Percentiles rank a stretch among this genome's conserved stretches.
phyloP scores from a whole-genome alignment of 2,113 vertebrate species.

The Raja brachyura region DNA sequence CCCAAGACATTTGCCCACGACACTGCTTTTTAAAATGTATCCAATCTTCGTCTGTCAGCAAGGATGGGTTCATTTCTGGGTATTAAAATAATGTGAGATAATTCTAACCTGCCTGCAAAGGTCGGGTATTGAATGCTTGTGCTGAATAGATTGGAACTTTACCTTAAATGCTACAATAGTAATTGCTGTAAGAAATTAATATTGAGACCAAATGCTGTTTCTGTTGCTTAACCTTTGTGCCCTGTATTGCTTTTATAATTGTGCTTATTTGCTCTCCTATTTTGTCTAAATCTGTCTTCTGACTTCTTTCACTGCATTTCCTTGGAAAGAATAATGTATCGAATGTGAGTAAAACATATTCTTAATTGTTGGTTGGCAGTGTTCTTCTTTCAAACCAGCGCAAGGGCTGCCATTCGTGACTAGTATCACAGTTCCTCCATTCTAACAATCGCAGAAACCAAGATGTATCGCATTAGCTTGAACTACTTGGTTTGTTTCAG shows the following conservation, averaged over 20 bases:
- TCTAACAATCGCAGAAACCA: neutral
- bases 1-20: too few relatives aligned
- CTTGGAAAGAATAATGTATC: conserved; percentile 99
- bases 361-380: conserved; percentile 3
- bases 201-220: conserved; percentile 43
- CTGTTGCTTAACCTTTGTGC: conserved; percentile 59
- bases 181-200: neutral
- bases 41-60: too few relatives aligned
- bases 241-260: conserved; percentile 68
- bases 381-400: neutral
- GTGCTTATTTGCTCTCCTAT: conserved; percentile 39
- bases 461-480: neutral
- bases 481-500: neutral
- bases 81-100: too few relatives aligned
- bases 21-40: too few relatives aligned
- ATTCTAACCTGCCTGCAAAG: neutral
- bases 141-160: neutral
- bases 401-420: neutral
- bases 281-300: conserved; percentile 54
- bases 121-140: neutral
- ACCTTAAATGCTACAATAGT: neutral
- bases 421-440: neutral
- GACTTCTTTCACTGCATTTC: conserved; percentile 81
- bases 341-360: conserved; percentile 88
- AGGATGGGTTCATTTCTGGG: too few relatives aligned